phyloP scores from a whole-genome alignment of 2,888 invertebrate genomes.

The Himalopsyche tibetana region DNA sequence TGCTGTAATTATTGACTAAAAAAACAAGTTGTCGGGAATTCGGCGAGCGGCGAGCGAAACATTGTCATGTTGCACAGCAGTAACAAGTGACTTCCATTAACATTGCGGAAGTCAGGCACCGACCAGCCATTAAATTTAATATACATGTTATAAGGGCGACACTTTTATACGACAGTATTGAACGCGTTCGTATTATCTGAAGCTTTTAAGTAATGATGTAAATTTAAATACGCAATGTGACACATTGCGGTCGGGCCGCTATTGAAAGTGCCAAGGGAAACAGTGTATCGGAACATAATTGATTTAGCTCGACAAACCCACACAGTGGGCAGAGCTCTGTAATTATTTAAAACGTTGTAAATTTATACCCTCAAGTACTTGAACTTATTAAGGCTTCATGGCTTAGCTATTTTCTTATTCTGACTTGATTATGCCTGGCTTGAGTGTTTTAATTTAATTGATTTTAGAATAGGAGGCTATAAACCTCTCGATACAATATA shows the following conservation, averaged over 20 bases:
- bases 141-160: background rate
- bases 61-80: constrained; percentile 10
- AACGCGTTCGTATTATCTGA: no score
- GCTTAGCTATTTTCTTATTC: background rate
- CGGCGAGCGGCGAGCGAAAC: background rate
- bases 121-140: constrained; percentile 9
- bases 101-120: background rate
- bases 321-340: background rate
- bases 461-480: background rate
- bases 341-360: constrained; percentile 7
- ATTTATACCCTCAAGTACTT: background rate
- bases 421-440: no score
- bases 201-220: background rate
- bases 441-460: background rate
- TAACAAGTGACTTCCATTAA: constrained; percentile 20
- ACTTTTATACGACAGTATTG: background rate
- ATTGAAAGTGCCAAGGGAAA: background rate
- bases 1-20: no score
- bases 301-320: background rate
- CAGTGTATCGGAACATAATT: background rate
- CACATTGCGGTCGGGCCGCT: background rate
- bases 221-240: constrained; percentile 22
- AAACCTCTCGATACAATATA: background rate
- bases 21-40: no score
- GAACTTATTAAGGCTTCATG: background rate